These are phyloP conservation scores for Syngnathus rostellatus DNA, from an alignment of 2,797 vertebrate species.

Conservation along the genomic window DNA sequence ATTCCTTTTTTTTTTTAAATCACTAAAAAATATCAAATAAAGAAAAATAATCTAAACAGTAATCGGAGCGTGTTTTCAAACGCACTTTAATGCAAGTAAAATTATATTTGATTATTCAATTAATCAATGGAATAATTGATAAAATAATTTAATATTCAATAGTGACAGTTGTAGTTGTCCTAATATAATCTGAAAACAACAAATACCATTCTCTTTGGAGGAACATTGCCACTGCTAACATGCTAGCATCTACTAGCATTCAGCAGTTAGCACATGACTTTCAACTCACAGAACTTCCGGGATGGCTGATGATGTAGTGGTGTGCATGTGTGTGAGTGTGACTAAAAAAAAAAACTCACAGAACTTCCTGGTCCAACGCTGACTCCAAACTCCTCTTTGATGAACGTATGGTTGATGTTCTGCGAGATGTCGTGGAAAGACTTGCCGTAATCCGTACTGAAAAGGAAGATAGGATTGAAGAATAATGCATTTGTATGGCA, in stretches of 20 bases:
- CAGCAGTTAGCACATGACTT: not conserved
- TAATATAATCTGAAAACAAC: not conserved
- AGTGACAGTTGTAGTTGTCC: not conserved
- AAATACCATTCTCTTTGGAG: not conserved
- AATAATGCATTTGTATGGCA: not conserved
- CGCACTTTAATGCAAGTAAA: too few relatives aligned
- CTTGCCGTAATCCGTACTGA: conserved; percentile 74
- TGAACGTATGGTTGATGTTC: conserved; percentile 71
- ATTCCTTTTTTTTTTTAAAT: too few relatives aligned
- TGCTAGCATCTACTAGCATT: not conserved
- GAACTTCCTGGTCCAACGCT: conserved; percentile 70
- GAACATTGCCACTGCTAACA: not conserved
- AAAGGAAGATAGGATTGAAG: conserved; percentile 4
- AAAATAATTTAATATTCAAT: too few relatives aligned
- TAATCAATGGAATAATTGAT: too few relatives aligned
- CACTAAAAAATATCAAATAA: too few relatives aligned
- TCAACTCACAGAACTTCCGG: conserved; percentile 65
- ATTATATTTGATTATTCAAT: too few relatives aligned
- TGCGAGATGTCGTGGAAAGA: conserved; percentile 72
- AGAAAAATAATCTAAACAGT: too few relatives aligned
- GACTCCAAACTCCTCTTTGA: conserved; percentile 74
- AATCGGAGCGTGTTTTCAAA: too few relatives aligned
- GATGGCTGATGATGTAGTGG: conserved; percentile 11
- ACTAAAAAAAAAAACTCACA: conserved; percentile 36
- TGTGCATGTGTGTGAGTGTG: too few relatives aligned